phyloP scores from a whole-genome alignment of 2,113 vertebrate genomes.

The Herpetotheres cachinnans region DNA sequence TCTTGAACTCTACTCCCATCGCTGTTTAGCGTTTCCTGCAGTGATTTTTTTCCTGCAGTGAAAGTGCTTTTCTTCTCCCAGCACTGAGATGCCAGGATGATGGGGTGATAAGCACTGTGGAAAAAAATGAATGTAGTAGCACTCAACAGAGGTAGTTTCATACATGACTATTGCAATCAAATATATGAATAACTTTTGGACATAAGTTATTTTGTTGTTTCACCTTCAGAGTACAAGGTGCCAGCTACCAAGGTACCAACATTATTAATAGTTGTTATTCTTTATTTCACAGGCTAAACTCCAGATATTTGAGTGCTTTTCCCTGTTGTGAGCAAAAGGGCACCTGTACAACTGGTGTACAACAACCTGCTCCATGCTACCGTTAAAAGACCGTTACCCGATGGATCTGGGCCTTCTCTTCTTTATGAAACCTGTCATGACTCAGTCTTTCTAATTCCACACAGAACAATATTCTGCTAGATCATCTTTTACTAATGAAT shows the following conservation, averaged over 20 bases:
- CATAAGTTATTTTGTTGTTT: background rate
- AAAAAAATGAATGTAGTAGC: background rate
- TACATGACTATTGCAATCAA: background rate
- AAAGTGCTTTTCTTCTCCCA: background rate
- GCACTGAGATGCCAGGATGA: background rate
- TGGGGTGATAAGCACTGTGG: background rate
- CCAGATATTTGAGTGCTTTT: background rate
- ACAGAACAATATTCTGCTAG: background rate
- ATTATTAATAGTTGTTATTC: background rate
- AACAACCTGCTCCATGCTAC: accelerated
- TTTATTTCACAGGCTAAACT: background rate
- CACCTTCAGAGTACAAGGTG: background rate
- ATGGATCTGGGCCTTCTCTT: background rate
- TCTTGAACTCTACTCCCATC: background rate
- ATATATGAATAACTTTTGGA: background rate
- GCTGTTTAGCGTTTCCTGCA: background rate
- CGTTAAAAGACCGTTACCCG: background rate
- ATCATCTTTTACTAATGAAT: background rate
- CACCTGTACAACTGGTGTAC: background rate
- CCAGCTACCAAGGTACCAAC: background rate
- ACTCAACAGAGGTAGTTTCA: background rate
- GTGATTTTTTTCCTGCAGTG: background rate
- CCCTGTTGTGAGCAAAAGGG: background rate
- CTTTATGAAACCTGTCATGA: background rate
- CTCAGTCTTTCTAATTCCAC: background rate